These are phyloP conservation scores for Merluccius polli DNA, from an alignment of 2,797 vertebrate species.

Conservation along the genomic window DNA sequence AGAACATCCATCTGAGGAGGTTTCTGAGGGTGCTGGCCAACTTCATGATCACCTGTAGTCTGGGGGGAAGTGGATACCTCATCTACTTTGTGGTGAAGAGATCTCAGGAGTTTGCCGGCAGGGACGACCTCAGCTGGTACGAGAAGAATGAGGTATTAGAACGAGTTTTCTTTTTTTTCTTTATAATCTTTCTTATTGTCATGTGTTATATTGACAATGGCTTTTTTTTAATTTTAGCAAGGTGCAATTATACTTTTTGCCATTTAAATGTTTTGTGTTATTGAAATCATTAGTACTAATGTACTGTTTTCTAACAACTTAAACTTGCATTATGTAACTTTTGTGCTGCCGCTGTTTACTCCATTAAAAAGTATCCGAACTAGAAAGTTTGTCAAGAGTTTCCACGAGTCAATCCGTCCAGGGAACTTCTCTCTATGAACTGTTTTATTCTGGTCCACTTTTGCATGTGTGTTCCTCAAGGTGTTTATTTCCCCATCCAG, in stretches of 20 bases:
- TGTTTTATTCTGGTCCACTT: too few relatives aligned
- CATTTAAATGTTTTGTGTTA: too few relatives aligned
- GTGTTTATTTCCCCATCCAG: constrained; percentile 50
- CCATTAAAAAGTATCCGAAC: too few relatives aligned
- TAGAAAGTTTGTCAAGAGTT: too few relatives aligned
- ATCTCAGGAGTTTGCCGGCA: constrained; percentile 89
- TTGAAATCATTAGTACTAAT: too few relatives aligned
- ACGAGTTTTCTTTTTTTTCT: not conserved
- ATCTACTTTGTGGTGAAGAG: constrained; percentile 98
- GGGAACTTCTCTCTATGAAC: too few relatives aligned
- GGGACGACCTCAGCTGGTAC: constrained; percentile 88
- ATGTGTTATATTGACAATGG: not conserved
- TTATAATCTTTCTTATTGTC: not conserved
- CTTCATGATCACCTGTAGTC: constrained; percentile 85
- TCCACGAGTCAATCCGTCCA: too few relatives aligned
- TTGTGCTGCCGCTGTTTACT: too few relatives aligned
- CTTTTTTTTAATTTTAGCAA: too few relatives aligned
- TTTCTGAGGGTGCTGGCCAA: constrained; percentile 94
- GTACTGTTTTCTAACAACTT: too few relatives aligned
- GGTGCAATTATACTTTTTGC: too few relatives aligned
- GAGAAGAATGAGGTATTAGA: constrained; percentile 96
- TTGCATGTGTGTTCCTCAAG: not conserved
- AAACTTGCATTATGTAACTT: too few relatives aligned
- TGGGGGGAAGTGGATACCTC: constrained; percentile 96
- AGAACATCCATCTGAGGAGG: constrained; percentile 91